Evolutionary conservation across 2,888 invertebrate genomes (phyloP), one percentile per base, ranked within the genome.

Genomic region (Caenorhabditis panamensis): DNA sequence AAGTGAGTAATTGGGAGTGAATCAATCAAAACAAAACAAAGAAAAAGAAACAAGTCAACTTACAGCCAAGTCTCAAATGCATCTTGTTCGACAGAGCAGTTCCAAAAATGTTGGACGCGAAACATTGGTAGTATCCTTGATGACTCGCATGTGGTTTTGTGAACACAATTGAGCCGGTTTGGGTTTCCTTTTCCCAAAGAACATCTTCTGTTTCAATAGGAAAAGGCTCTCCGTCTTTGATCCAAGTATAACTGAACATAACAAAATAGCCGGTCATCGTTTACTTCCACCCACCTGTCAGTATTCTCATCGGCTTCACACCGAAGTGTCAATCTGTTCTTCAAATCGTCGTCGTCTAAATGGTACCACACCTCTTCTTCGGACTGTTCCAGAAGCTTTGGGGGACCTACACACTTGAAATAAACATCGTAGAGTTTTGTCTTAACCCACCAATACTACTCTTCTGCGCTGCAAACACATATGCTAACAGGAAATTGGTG

Each of bases 21-120:
- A n/a, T n/a, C n/a, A n/a, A n/a, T n/a, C n/a, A n/a, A n/a, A n/a
- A n/a, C n/a, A n/a, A 31, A 31, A 31, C 31, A 31, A 31, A 31
- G 5, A 31, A 31, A 31, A 31, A 31, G 31, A 31, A 31, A n/a
- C n/a, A 16, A 59, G 18, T 36, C 8, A 26, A 85, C 85, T 56
- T 64, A 91, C 89, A 91, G 54, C 97, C 96, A 92, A 96, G 95
- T 44, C 96, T 93, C 51, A 98, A 95, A 91, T 96, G 95, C n/a
- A 97, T 96, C 0, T 95, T 95, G 92, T 96, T 96, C 8, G 96
- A 96, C 1, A 96, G 95, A 51, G 97, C 96, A 0, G 84, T 89
- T 4, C 92, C 92, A 64, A 87, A 91, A 49, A 87, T 87, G 69
- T 90, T 91, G 26, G 82, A 79, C 1, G 92, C 92, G 81, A 91